Percentiles rank a stretch among this genome's conserved stretches.
Evolutionary conservation across 2,888 invertebrate species (phyloP).

Genomic region (Agelastica alni): DNA sequence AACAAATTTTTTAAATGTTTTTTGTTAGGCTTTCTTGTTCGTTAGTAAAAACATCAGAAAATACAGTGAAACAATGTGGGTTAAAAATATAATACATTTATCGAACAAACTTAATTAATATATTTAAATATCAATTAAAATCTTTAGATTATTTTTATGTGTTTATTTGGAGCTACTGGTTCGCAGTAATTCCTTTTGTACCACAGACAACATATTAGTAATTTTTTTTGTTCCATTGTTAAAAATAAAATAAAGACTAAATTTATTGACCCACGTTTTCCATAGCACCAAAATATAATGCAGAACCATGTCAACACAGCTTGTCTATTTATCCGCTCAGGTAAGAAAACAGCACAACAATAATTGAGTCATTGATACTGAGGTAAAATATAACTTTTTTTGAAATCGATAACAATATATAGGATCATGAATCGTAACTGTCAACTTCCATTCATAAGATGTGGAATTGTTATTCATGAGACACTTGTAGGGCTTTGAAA

Average conservation of each 20-base stretch:
- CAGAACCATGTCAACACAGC: conserved; percentile 12
- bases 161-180: too few relatives aligned
- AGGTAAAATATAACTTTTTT: conserved; percentile 25
- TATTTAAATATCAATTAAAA: too few relatives aligned
- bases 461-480: conserved; percentile 17
- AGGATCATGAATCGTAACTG: conserved; percentile 26
- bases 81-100: too few relatives aligned
- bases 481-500: conserved; percentile 23
- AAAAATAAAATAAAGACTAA: neutral
- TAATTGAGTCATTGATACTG: conserved; percentile 23
- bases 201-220: too few relatives aligned
- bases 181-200: too few relatives aligned
- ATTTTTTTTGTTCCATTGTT: neutral
- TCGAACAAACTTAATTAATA: too few relatives aligned
- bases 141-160: too few relatives aligned
- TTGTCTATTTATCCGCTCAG: conserved; percentile 11
- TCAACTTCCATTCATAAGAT: conserved; percentile 24
- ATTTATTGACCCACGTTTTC: conserved; percentile 1
- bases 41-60: too few relatives aligned
- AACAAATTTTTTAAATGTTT: too few relatives aligned
- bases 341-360: conserved; percentile 1
- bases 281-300: conserved; percentile 5
- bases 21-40: too few relatives aligned
- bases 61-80: too few relatives aligned
- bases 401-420: conserved; percentile 17